Evolutionary conservation across 2,888 invertebrate genomes (phyloP).

Genomic region (Conomelus anceps): DNA sequence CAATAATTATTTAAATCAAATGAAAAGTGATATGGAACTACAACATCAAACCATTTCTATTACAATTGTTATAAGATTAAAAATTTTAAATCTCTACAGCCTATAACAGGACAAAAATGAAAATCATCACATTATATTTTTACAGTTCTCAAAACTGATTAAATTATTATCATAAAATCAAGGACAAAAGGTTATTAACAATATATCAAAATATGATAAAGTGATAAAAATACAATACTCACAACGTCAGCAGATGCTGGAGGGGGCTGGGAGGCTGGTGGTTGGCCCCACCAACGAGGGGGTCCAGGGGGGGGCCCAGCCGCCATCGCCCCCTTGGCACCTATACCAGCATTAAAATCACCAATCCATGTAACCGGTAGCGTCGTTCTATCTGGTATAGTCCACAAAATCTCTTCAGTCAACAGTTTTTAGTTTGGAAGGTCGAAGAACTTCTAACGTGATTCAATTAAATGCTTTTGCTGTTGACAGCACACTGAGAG

Average conservation of each 20-base stretch:
- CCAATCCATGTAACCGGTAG: background rate
- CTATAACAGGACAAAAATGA: too few species aligned
- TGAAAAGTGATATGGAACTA: too few species aligned
- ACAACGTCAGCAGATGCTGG: slow-evolving; percentile 9
- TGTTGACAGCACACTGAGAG: background rate
- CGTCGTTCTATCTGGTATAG: background rate
- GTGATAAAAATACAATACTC: background rate
- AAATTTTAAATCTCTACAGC: too few species aligned
- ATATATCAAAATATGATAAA: background rate
- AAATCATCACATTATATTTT: too few species aligned
- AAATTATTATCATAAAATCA: too few species aligned
- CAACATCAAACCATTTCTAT: too few species aligned
- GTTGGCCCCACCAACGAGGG: slow-evolving; percentile 8
- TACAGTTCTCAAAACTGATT: too few species aligned
- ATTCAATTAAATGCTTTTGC: background rate
- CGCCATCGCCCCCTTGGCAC: slow-evolving; percentile 5
- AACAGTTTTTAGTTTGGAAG: background rate
- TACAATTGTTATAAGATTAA: too few species aligned
- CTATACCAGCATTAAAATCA: slow-evolving; percentile 7
- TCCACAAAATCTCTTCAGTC: background rate
- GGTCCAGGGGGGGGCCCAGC: slow-evolving; percentile 12
- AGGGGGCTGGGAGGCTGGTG: slow-evolving; percentile 6
- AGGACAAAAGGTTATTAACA: too few species aligned
- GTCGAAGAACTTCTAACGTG: background rate
- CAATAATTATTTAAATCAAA: too few species aligned